phyloP scores from a whole-genome alignment of 2,888 invertebrate species.

The Trichopria drosophilae region DNA sequence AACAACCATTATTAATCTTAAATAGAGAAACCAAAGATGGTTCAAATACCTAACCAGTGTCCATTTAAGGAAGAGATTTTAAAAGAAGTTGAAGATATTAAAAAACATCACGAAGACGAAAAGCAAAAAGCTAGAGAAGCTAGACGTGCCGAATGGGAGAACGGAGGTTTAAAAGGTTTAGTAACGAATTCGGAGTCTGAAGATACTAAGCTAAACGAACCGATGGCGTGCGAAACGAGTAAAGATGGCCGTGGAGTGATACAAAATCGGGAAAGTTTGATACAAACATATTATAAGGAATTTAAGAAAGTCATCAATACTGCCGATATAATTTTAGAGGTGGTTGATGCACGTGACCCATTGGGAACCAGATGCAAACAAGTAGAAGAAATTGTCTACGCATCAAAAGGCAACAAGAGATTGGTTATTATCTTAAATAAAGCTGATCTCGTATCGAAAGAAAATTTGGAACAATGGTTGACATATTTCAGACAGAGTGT shows the following conservation, averaged over 20 bases:
- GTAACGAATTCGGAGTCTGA: slow-evolving; percentile 51
- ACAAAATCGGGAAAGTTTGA: slow-evolving; percentile 72
- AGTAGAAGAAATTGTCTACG: slow-evolving; percentile 84
- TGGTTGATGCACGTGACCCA: slow-evolving; percentile 94
- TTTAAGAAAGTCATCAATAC: slow-evolving; percentile 91
- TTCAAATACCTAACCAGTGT: slow-evolving; percentile 89
- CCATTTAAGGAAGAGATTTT: slow-evolving; percentile 95
- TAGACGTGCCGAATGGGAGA: slow-evolving; percentile 68
- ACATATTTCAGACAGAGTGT: slow-evolving; percentile 80
- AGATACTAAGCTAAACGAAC: slow-evolving; percentile 31
- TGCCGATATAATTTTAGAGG: slow-evolving; percentile 91
- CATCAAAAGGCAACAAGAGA: slow-evolving; percentile 77
- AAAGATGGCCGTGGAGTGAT: too few relatives aligned
- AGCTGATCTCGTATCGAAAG: slow-evolving; percentile 91
- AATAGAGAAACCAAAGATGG: slow-evolving; percentile 61
- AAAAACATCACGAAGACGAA: slow-evolving; percentile 71
- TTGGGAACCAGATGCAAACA: slow-evolving; percentile 71
- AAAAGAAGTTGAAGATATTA: slow-evolving; percentile 79
- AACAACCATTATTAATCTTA: slow-evolving; percentile 4
- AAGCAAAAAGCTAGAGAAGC: slow-evolving; percentile 65
- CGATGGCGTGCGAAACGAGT: slow-evolving; percentile 36
- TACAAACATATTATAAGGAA: slow-evolving; percentile 91
- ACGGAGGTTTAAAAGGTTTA: slow-evolving; percentile 56
- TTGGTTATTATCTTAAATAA: slow-evolving; percentile 95
- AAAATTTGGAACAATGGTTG: slow-evolving; percentile 88